Conservation (phyloP, 2,888 invertebrate species). For the Ametastegia equiseti region DNA sequence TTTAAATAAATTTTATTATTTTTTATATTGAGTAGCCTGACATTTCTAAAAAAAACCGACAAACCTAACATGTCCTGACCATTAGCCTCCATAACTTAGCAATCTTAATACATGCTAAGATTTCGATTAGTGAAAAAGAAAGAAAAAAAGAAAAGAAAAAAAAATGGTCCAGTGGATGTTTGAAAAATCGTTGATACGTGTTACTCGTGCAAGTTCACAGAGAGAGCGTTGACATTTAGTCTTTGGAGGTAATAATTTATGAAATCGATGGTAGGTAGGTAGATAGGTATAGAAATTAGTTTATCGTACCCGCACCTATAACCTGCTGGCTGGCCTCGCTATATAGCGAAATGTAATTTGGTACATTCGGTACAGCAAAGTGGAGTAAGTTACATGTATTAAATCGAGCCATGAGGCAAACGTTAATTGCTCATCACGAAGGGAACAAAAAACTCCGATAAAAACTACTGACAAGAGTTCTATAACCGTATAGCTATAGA, state of each 20-base stretch:
- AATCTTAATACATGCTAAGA: background rate
- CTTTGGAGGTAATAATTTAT: constrained; percentile 28
- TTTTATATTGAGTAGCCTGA: background rate
- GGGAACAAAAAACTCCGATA: background rate
- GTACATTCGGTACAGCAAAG: background rate
- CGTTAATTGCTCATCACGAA: constrained; percentile 22
- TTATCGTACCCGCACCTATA: constrained; percentile 15
- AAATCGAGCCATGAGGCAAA: constrained; percentile 7
- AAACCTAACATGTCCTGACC: background rate
- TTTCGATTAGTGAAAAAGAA: too few species aligned
- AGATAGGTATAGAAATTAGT: constrained; percentile 44
- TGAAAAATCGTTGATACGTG: background rate
- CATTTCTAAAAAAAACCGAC: background rate
- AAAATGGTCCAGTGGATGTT: background rate
- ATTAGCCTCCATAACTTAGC: background rate
- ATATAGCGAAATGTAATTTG: constrained; percentile 19
- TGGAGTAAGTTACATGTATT: constrained; percentile 35
- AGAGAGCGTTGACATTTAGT: constrained; percentile 38
- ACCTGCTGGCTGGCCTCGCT: background rate
- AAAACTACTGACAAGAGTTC: constrained; percentile 1
- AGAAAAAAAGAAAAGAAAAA: background rate
- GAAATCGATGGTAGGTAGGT: background rate
- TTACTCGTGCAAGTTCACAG: background rate
- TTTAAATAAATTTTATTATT: too few species aligned
- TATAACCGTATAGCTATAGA: too few species aligned